Evolutionary conservation across 2,113 vertebrate genomes (phyloP).

Genomic region (Opisthocomus hoazin): DNA sequence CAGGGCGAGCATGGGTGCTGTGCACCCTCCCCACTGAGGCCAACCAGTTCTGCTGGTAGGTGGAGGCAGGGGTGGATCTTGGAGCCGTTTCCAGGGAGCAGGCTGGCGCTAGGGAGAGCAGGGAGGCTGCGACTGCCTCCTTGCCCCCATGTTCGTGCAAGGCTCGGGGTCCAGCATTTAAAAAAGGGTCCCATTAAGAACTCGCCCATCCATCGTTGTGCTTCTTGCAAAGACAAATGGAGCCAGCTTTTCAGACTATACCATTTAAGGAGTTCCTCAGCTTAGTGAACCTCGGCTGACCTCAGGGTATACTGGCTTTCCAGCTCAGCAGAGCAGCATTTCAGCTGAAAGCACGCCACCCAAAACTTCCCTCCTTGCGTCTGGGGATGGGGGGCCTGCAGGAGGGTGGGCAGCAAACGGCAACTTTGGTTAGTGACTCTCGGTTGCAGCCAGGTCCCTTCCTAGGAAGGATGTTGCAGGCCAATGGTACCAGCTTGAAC

Average conservation of each 20-base stretch:
- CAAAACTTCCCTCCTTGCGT: not conserved
- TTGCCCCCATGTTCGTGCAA: not conserved
- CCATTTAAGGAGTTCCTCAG: conserved; percentile 47
- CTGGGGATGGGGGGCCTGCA: not conserved
- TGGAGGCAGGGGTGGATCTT: not conserved
- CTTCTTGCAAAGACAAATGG: not conserved
- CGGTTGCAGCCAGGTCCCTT: not conserved
- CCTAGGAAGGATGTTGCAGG: not conserved
- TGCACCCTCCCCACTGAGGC: not conserved
- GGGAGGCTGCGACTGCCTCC: not conserved
- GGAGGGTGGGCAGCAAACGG: not conserved
- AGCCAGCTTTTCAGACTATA: not conserved
- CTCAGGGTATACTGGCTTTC: not conserved
- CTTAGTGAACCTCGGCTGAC: conserved; percentile 38
- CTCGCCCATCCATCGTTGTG: rapidly evolving
- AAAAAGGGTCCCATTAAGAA: not conserved
- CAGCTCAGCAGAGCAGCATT: not conserved
- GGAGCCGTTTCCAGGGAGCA: not conserved
- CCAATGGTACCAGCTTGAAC: not conserved
- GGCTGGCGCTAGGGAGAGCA: not conserved
- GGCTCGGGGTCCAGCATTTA: not conserved
- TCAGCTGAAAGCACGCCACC: not conserved
- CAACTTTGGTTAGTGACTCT: not conserved
- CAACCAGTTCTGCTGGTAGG: conserved; percentile 23
- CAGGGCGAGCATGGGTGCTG: rapidly evolving